Base-by-base conservation (phyloP, 2,797 vertebrate species). In the Anabacerthia variegaticeps region DNA sequence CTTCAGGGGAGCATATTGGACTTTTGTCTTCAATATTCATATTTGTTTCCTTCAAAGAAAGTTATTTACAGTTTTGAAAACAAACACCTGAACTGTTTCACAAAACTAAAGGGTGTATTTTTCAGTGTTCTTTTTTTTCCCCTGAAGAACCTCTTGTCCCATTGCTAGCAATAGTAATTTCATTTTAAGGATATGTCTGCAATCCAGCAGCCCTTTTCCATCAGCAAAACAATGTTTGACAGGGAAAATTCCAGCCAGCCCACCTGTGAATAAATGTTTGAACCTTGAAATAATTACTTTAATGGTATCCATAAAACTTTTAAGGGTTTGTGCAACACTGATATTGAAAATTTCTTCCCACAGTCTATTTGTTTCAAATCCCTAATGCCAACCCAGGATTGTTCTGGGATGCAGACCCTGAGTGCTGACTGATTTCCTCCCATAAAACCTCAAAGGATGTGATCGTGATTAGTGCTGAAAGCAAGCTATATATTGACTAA, bases 251-350 rank as follows among this genome's bases (percentile, higher is more conserved):
- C 49, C 62, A 88, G 34, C 49, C 32, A 89, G 62, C 48, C 85
- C 59, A 71, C 10, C 62, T 85, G 59, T 73, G 54, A 81, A 94
- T 83, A 78, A 58, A 81, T 41, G 41, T 75, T 73, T 49, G 59
- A 89, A 76, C 62, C 63, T 89, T 78, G 71, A 56, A 83, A 67
- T 85, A 69, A 80, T 91, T 92, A 68, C 43, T 88, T 81, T 90
- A 88, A 94, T 32, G 74, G 82, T 41, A 87, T 21, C 59, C 67
- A 85, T 81, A 89, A 95, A 89, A 69, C 9, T 56, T 56, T 88
- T 16, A 59, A 91, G n/a, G 21, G 28, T 55, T 91, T 94, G 28
- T 68, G 37, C 59, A 67, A 34, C 59, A 55, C 24, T 52, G 63
- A 49, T 92, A 56, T 2, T 62, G 61, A 72, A 83, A 61, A 72